A percentile compares a stretch with the other conserved stretches of the same genome.
These are phyloP conservation scores for Hylia prasina DNA, from an alignment of 2,113 vertebrate species.

Conservation along the genomic window DNA sequence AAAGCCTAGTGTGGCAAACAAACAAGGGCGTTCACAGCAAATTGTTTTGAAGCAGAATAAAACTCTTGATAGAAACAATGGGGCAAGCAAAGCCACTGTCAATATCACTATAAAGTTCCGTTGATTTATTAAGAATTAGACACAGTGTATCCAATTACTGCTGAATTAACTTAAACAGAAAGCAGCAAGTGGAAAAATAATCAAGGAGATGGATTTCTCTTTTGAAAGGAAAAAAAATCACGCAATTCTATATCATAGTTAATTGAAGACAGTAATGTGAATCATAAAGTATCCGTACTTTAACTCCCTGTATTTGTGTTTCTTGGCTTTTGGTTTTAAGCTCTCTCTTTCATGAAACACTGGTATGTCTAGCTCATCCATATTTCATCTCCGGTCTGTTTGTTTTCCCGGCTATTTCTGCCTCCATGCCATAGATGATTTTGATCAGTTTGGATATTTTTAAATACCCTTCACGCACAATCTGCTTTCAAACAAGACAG, in stretches of 20 bases:
- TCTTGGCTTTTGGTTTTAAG: conserved; percentile 27
- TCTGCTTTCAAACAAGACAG: conserved; percentile 31
- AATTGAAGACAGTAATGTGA: conserved; percentile 34
- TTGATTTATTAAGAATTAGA: conserved; percentile 81
- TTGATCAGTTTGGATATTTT: conserved; percentile 46
- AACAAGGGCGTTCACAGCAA: conserved; percentile 77
- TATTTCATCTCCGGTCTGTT: conserved; percentile 51
- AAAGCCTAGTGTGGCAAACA: conserved; percentile 78
- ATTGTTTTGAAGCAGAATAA: conserved; percentile 77
- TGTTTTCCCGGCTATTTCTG: conserved; percentile 32
- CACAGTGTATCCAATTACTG: conserved; percentile 70
- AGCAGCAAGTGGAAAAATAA: conserved; percentile 59
- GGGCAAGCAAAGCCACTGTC: conserved; percentile 72
- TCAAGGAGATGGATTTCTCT: conserved; percentile 46
- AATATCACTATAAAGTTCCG: conserved; percentile 68
- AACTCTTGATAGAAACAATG: conserved; percentile 77
- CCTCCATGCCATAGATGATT: conserved; percentile 31
- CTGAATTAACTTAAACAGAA: conserved; percentile 65
- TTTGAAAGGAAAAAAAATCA: conserved; percentile 9
- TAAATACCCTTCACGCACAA: conserved; percentile 44
- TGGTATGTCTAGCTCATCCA: conserved; percentile 24
- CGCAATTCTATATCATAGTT: conserved; percentile 4
- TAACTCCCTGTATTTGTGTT: conserved; percentile 33
- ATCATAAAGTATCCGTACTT: conserved; percentile 35
- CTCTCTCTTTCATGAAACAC: conserved; percentile 8